A percentile compares a stretch with the other conserved stretches of the same genome.
These are phyloP conservation scores for Gymnorhina tibicen DNA, from an alignment of 2,113 vertebrate genomes.

Conservation along the genomic window DNA sequence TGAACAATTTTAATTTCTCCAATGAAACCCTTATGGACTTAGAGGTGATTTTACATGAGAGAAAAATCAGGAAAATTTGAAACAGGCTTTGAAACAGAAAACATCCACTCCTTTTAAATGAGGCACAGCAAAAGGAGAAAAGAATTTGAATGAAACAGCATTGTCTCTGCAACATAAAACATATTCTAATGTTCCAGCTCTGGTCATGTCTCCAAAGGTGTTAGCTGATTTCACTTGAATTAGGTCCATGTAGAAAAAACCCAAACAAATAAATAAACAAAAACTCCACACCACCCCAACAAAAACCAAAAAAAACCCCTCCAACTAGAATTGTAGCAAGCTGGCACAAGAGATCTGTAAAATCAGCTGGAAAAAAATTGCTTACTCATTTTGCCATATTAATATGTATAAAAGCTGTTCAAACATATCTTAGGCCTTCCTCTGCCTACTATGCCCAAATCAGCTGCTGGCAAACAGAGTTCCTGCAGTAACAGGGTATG, in stretches of 20 bases:
- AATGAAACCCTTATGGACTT: background rate
- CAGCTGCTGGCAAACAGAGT: background rate
- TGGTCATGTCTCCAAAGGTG: background rate
- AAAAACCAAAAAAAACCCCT: background rate
- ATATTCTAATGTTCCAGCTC: background rate
- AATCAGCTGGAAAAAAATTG: background rate
- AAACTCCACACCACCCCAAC: accelerated
- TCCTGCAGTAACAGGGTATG: background rate
- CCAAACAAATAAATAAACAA: background rate
- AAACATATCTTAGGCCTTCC: background rate
- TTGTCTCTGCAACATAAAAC: background rate
- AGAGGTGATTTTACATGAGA: background rate
- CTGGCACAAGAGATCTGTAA: background rate
- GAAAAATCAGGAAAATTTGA: background rate
- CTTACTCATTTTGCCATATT: background rate
- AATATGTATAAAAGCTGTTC: background rate
- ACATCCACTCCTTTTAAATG: background rate
- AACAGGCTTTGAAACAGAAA: background rate
- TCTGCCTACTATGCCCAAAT: background rate
- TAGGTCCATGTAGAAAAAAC: background rate
- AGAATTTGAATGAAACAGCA: background rate
- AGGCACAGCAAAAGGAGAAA: background rate
- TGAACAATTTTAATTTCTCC: background rate
- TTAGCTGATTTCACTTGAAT: background rate
- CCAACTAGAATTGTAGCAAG: background rate